Evolutionary conservation across 2,113 vertebrate genomes (phyloP), one percentile per base, ranked within the genome.

Genomic region (Plestiodon gilberti): DNA sequence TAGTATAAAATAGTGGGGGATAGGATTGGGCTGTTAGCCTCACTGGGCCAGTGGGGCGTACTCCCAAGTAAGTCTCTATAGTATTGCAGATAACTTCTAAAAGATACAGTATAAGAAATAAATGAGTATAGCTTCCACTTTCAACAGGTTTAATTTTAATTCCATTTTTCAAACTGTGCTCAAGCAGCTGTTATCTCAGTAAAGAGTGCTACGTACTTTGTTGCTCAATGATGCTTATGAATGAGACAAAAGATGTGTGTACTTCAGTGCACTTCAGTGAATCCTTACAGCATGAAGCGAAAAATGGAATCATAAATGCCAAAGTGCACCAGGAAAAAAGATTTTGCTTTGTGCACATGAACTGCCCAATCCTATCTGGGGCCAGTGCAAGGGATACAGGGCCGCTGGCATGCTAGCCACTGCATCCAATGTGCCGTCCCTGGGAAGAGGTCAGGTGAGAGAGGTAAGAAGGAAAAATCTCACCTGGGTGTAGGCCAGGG

Each of bases 221-320:
- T 73, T 81, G 83, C 62, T 55, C 48, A 52, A 55, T 0, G 0
- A 10, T 67, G n/a, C 79, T 93, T 87, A 88, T 55, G 82, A 17
- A 64, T 14, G 3, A 3, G 10, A 1, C 20, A 35, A 15, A n/a
- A 40, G 4, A 43, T 88, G 4, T 23, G 14, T 76, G 30, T 81
- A 15, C 48, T 90, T 87, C 30, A 79, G 9, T 74, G 80, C 48
- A 81, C n/a, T 6, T 89, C 74, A 77, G 6, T 71, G 65, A 78
- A 35, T 77, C 28, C 85, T 83, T 55, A 81, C 2, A 71, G 1
- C 13, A 1, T 14, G 61, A 70, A 84, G 1, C 33, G 7, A 81
- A 78, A 82, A 82, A 90, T 11, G 1, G 65, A 25, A 81, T 67
- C 14, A 77, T 17, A 59, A 0, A 0, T 1, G 0, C 65, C 62